phyloP scores from a whole-genome alignment of 2,888 invertebrate genomes.

The Temnothorax rugatulus region DNA sequence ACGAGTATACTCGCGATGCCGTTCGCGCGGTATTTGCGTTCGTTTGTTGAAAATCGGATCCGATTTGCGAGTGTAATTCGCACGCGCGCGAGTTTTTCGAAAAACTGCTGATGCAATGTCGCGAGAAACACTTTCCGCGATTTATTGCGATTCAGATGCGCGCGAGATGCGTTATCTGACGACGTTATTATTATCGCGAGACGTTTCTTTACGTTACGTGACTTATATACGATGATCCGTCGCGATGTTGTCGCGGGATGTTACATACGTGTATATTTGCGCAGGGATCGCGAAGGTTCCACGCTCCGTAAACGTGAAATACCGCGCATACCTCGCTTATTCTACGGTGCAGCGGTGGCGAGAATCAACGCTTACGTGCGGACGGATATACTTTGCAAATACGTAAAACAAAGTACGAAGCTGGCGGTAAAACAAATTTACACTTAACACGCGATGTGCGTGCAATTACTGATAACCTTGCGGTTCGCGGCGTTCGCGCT shows the following conservation, averaged over 20 bases:
- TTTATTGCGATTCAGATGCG: neutral
- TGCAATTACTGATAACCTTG: constrained; percentile 35
- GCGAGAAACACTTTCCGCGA: neutral
- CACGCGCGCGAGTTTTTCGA: neutral
- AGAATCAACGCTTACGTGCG: constrained; percentile 1
- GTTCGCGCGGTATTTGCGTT: neutral
- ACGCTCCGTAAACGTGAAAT: neutral
- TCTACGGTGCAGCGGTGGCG: neutral
- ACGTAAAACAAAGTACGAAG: constrained; percentile 8
- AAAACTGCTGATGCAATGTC: neutral
- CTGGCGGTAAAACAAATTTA: constrained; percentile 34
- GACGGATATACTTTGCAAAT: constrained; percentile 7
- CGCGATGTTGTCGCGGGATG: neutral
- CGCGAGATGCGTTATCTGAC: neutral
- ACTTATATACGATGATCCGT: neutral
- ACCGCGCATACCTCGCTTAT: neutral
- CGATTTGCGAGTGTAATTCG: neutral
- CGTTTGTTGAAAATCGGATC: neutral
- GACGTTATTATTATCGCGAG: neutral
- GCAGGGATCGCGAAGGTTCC: neutral
- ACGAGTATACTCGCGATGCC: neutral
- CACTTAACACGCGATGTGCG: constrained; percentile 23
- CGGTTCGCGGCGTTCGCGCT: neutral
- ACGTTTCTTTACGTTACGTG: constrained; percentile 10
- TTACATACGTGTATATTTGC: neutral